Evolutionary conservation across 1,140 invertebrate genomes (phyloP).

Genomic region (Aphelinus atriplicis): DNA sequence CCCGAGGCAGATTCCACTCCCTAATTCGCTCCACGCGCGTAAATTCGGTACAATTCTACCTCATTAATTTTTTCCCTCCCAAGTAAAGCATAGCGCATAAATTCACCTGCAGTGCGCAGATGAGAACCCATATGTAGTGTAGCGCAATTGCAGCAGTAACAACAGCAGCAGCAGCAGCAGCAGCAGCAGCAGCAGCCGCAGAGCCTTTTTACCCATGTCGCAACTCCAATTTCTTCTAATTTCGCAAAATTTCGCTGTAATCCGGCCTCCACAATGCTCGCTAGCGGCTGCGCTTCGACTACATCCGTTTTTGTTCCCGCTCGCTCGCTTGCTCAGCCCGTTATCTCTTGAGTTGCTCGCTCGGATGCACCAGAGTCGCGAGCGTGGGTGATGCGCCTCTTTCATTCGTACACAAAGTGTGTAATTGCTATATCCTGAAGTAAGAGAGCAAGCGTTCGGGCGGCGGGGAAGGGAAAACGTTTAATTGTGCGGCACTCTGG

Average conservation of each 20-base stretch:
- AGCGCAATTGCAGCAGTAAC: too few relatives aligned
- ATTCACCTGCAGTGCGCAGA: too few relatives aligned
- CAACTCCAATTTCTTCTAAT: constrained; percentile 15
- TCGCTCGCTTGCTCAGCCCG: neutral
- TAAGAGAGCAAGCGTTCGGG: constrained; percentile 12
- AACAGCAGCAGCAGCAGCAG: neutral
- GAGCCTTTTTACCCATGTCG: neutral
- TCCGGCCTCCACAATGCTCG: constrained; percentile 5
- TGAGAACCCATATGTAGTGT: too few relatives aligned
- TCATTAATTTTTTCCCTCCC: too few relatives aligned
- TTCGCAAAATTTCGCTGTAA: constrained; percentile 20
- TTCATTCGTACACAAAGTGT: constrained; percentile 25
- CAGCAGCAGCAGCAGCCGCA: neutral
- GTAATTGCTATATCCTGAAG: constrained; percentile 27
- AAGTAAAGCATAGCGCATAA: too few relatives aligned
- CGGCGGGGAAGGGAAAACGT: neutral
- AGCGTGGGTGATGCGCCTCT: neutral
- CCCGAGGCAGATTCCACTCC: too few relatives aligned
- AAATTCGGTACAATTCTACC: too few relatives aligned
- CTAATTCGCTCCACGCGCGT: too few relatives aligned
- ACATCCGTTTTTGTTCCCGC: constrained; percentile 23
- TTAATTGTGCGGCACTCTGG: too few relatives aligned
- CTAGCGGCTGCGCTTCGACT: constrained; percentile 7
- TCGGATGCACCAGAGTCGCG: neutral
- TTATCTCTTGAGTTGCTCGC: constrained; percentile 26